Evolutionary conservation across 1,140 invertebrate species (phyloP), one percentile per base, ranked within the genome.

Genomic region (Ctenoplectra terminalis): DNA sequence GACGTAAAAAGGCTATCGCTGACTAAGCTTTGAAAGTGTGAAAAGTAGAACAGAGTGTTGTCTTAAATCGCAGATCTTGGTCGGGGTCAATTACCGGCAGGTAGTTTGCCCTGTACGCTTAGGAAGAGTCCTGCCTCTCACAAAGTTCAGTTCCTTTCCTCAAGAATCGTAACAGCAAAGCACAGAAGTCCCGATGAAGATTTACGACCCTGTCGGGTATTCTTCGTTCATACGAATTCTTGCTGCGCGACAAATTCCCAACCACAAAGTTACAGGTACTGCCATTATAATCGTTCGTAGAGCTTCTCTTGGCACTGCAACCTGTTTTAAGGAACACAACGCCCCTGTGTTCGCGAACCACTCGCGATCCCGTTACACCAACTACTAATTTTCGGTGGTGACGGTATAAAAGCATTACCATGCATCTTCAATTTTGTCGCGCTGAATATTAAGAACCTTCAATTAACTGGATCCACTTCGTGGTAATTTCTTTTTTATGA

Each of bases 241-340:
- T 15, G 29, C 66, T 40, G 71, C 54, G 71, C 70, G 71, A 87
- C 83, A 82, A 87, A 84, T 84, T 79, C 17, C 58, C 48, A 29
- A 80, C 72, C 60, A 17, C 81, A 85, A 63, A 74, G 63, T 64
- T 64, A n/a, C 74, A 83, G 75, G 69, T 82, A 81, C 60, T 58
- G 61, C 20, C 75, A 64, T 78, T 79, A 79, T 85, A 60, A 70
- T 63, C 37, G 23, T 61, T 79, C 54, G 67, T 72, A 79, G 70
- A 64, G 70, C 79, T 78, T 76, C 74, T 37, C 46, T 48, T 7
- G 73, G 31, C 54, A 26, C 50, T 23, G 63, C 74, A 69, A 54
- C 56, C 46, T 64, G 54, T 76, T 77, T 50, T 15, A 66, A 60
- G 23, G 52, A 31, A 40, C 37, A 29, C 34, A 61, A 61, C 34